Conservation (phyloP, 2,888 invertebrate species). For the Gnatocerus cornutus region DNA sequence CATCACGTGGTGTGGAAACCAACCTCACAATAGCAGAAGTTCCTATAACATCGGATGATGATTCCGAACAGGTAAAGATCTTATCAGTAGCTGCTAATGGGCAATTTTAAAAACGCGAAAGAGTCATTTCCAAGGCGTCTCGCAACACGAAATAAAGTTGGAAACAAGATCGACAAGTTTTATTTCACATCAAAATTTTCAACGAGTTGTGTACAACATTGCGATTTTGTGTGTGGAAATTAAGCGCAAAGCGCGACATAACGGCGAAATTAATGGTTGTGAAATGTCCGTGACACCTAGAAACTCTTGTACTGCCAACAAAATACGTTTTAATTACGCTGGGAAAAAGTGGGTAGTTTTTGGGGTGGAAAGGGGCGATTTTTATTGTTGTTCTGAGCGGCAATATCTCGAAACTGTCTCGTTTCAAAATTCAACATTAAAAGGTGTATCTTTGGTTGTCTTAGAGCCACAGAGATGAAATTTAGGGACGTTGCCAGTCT, state of each 20-base stretch:
- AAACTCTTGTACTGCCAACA: conserved; percentile 9
- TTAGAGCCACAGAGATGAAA: no score
- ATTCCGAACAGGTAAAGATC: conserved; percentile 62
- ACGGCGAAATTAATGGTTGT: conserved; percentile 43
- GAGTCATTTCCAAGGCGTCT: conserved; percentile 52
- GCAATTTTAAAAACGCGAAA: conserved; percentile 57
- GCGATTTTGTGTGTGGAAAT: conserved; percentile 22
- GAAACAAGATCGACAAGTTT: conserved; percentile 18
- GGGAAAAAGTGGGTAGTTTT: no score
- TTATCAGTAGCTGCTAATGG: conserved; percentile 41
- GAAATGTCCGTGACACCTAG: conserved; percentile 2
- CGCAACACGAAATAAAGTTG: conserved; percentile 31
- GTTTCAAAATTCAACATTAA: no score
- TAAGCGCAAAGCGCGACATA: conserved; percentile 32
- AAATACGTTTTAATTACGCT: conserved; percentile 42
- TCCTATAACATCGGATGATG: conserved; percentile 58
- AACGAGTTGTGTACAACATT: conserved; percentile 22
- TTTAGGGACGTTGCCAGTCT: no score
- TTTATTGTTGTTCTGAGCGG: no score
- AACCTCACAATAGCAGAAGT: conserved; percentile 61
- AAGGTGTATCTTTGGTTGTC: no score
- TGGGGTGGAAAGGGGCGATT: no score
- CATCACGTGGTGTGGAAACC: conserved; percentile 58
- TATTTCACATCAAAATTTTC: conserved; percentile 8
- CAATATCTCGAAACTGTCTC: no score